Evolutionary conservation across 2,113 vertebrate species (phyloP).

Genomic region (Syngnathus scovelli): DNA sequence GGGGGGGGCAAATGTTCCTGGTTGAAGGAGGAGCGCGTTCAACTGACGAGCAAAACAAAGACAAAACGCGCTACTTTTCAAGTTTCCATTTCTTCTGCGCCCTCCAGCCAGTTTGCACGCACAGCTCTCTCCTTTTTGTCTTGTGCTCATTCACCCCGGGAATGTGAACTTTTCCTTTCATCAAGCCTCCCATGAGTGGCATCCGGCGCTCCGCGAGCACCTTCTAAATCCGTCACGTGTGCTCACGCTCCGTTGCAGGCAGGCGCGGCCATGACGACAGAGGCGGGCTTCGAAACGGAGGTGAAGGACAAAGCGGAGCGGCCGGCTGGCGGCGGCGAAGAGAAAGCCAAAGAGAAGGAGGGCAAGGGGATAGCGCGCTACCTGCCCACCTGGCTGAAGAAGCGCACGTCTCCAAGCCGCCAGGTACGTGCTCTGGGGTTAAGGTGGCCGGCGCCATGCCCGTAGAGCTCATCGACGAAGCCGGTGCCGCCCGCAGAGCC

Average conservation of each 20-base stretch:
- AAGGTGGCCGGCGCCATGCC: too few relatives aligned
- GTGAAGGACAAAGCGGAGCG: conserved; percentile 81
- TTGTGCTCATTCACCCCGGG: too few relatives aligned
- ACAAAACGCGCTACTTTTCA: not conserved
- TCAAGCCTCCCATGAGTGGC: too few relatives aligned
- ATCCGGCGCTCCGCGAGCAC: too few relatives aligned
- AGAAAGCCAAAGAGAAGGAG: conserved; percentile 74
- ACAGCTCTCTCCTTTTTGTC: not conserved
- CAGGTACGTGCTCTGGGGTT: conserved; percentile 51
- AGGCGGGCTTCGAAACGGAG: conserved; percentile 80
- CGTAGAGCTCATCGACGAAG: conserved; percentile 57
- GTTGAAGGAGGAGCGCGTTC: too few relatives aligned
- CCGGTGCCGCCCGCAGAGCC: conserved; percentile 34
- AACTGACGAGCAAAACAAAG: conserved; percentile 11
- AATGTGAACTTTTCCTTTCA: too few relatives aligned
- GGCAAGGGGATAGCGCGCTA: conserved; percentile 90
- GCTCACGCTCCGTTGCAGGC: too few relatives aligned
- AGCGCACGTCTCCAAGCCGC: conserved; percentile 84
- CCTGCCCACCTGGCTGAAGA: conserved; percentile 94
- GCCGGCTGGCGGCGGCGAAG: conserved; percentile 47
- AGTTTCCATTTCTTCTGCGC: not conserved
- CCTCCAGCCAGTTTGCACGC: not conserved
- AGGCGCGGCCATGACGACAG: conserved; percentile 82
- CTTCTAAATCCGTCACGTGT: conserved; percentile 43
- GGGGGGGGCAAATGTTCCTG: conserved; percentile 1